Evolutionary conservation across 2,797 vertebrate genomes (phyloP).

Genomic region (Lacerta viridis): DNA sequence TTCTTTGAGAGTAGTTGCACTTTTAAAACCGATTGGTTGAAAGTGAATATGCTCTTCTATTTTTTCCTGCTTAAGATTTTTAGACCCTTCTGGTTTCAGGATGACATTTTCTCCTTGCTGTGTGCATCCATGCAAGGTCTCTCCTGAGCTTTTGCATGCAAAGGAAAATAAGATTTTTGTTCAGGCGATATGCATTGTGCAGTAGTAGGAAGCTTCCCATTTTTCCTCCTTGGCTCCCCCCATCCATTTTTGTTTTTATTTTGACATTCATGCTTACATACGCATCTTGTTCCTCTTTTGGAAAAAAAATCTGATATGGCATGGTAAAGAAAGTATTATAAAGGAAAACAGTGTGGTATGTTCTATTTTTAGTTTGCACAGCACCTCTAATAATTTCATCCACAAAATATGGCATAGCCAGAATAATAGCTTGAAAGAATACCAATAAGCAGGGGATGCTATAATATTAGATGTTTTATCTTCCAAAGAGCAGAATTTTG

Average conservation of each 20-base stretch:
- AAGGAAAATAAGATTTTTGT: constrained; percentile 41
- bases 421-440: constrained; percentile 33
- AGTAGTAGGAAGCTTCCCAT: constrained; percentile 37
- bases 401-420: constrained; percentile 19
- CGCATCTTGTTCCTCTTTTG: constrained; percentile 19
- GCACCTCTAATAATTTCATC: constrained; percentile 40
- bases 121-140: constrained; percentile 19
- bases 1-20: background rate
- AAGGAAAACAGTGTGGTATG: constrained; percentile 18
- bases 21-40: constrained; percentile 33
- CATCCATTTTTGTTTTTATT: constrained; percentile 28
- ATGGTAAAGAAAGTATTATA: background rate
- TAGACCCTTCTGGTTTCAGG: constrained; percentile 32
- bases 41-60: constrained; percentile 17
- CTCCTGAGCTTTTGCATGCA: constrained; percentile 53
- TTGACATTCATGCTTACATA: constrained; percentile 42
- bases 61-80: background rate
- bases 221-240: constrained; percentile 42
- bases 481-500: constrained; percentile 42
- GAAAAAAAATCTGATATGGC: background rate
- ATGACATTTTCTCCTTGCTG: constrained; percentile 18
- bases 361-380: constrained; percentile 58
- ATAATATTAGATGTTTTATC: constrained; percentile 22
- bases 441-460: background rate
- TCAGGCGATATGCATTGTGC: constrained; percentile 29